Conservation (phyloP, 64 coral and sea anemone species). For the Stichodactyla mertensii region DNA sequence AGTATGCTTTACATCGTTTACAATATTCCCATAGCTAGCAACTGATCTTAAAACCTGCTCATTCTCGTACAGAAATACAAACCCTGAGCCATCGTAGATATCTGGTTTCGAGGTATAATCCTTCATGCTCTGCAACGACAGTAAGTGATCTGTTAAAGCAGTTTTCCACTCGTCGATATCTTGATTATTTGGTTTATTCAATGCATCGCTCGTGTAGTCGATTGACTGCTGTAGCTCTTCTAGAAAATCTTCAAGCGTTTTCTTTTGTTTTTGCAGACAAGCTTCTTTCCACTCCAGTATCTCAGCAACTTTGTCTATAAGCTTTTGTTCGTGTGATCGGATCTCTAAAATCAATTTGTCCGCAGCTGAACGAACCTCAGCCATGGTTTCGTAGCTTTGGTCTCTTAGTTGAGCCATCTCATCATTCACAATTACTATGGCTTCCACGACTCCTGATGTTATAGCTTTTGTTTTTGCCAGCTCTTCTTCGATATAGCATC, state of each 20-base stretch:
- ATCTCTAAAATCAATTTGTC: neutral
- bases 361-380: neutral
- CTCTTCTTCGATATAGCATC: neutral
- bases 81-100: neutral
- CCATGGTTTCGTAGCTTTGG: conserved; percentile 12
- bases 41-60: neutral
- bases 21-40: neutral
- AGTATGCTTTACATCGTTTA: neutral
- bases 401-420: neutral
- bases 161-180: conserved; percentile 9
- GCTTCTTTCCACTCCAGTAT: neutral
- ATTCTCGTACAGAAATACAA: neutral
- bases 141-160: neutral
- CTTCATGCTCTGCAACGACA: neutral
- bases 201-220: neutral
- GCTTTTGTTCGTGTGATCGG: neutral
- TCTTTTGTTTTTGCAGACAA: neutral
- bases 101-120: neutral
- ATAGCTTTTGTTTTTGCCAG: conserved; percentile 1
- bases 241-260: neutral
- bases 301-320: neutral
- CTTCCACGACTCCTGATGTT: neutral
- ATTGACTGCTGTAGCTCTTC: conserved; percentile 7
- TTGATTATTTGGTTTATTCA: neutral
- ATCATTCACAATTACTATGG: neutral